Conservation (phyloP, 2,113 vertebrate genomes). For the Ammodytes marinus region DNA sequence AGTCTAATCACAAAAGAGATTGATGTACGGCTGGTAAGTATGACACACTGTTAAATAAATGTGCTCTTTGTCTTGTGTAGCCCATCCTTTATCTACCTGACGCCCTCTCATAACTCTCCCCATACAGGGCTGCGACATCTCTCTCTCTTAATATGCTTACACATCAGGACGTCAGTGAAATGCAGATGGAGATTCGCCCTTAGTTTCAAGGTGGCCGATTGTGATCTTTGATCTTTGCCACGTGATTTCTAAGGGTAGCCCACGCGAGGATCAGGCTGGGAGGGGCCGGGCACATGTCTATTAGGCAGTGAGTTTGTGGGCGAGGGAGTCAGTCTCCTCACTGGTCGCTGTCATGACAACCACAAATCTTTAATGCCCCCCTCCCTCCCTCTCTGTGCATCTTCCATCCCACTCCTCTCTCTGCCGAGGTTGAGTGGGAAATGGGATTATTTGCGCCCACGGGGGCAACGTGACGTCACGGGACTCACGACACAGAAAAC, state of each 20-base stretch:
- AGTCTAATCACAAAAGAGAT: not conserved
- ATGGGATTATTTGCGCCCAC: slow-evolving; percentile 49
- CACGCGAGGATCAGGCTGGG: slow-evolving; percentile 1
- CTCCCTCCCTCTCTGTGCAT: not conserved
- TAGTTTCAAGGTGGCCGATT: slow-evolving; percentile 4
- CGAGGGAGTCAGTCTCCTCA: slow-evolving; percentile 42
- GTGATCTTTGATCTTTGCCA: slow-evolving; percentile 36
- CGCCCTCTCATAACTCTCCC: not conserved
- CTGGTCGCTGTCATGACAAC: slow-evolving; percentile 72
- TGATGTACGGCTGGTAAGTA: not conserved
- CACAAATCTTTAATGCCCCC: slow-evolving; percentile 32
- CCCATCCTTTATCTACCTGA: not conserved
- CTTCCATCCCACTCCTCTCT: slow-evolving; percentile 41
- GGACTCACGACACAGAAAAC: slow-evolving; percentile 9
- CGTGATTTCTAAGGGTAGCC: not conserved
- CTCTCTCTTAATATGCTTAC: too few relatives aligned
- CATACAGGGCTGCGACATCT: not conserved
- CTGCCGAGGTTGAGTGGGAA: slow-evolving; percentile 30
- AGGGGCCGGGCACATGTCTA: slow-evolving; percentile 42
- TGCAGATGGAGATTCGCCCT: slow-evolving; percentile 13
- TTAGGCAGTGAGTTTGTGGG: slow-evolving; percentile 49
- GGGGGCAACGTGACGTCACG: slow-evolving; percentile 18
- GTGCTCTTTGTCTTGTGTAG: not conserved
- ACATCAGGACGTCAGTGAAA: not conserved
- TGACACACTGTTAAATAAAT: not conserved